phyloP scores from a whole-genome alignment of 92 coral and sea anemone genomes.

The Epizoanthus illoricatus region DNA sequence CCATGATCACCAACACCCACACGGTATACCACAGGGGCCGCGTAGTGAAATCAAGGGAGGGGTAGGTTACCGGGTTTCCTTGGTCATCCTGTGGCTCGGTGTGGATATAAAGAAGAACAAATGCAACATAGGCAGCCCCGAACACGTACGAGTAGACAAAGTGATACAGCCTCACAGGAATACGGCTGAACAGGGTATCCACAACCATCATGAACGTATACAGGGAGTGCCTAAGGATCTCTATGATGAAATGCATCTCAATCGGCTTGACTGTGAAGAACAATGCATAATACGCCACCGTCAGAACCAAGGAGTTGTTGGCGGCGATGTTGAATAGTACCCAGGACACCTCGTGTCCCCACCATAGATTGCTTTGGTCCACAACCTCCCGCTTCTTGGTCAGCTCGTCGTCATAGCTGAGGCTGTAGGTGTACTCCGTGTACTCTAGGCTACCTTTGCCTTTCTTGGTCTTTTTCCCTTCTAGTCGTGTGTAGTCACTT shows the following conservation, averaged over 20 bases:
- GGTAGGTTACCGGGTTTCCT: slow-evolving; percentile 60
- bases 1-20: slow-evolving; percentile 65
- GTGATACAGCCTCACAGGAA: slow-evolving; percentile 75
- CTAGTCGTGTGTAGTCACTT: slow-evolving; percentile 18
- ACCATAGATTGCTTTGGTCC: slow-evolving; percentile 50
- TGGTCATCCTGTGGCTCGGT: slow-evolving; percentile 57
- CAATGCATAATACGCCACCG: slow-evolving; percentile 70
- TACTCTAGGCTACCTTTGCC: slow-evolving; percentile 20
- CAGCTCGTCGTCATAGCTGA: slow-evolving; percentile 53
- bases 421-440: slow-evolving; percentile 61
- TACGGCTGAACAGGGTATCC: slow-evolving; percentile 59
- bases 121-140: slow-evolving; percentile 68
- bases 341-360: slow-evolving; percentile 82
- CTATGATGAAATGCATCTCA: slow-evolving; percentile 50
- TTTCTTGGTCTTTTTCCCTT: slow-evolving; percentile 1
- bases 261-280: slow-evolving; percentile 52
- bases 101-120: slow-evolving; percentile 61
- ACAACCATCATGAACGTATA: slow-evolving; percentile 62
- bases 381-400: slow-evolving; percentile 2
- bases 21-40: slow-evolving; percentile 74
- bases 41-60: slow-evolving; percentile 73
- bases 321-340: slow-evolving; percentile 68
- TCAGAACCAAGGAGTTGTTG: slow-evolving; percentile 61
- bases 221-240: slow-evolving; percentile 65
- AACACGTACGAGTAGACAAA: slow-evolving; percentile 79